phyloP scores from a whole-genome alignment of 2,113 vertebrate genomes.

The Pelobates fuscus region DNA sequence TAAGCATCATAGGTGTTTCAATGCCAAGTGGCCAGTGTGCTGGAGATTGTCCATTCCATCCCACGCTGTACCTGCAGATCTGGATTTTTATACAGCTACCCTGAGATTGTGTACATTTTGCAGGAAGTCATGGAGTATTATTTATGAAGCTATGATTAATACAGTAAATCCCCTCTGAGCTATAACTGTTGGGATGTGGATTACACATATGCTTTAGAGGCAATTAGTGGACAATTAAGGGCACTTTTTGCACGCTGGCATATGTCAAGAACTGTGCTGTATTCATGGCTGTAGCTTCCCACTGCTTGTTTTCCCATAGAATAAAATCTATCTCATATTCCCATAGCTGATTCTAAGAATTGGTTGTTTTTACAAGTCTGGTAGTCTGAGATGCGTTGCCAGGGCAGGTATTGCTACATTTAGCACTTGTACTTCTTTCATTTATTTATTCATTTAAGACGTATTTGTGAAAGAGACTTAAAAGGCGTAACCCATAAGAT shows the following conservation, averaged over 20 bases:
- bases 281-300: not conserved
- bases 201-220: not conserved
- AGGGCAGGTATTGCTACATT: too few species aligned
- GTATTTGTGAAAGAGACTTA: too few species aligned
- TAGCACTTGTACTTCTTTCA: too few species aligned
- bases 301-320: not conserved
- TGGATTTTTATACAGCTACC: not conserved
- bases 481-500: too few species aligned
- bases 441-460: too few species aligned
- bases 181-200: not conserved
- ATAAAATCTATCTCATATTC: too few species aligned
- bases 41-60: not conserved
- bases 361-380: too few species aligned
- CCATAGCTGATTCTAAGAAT: too few species aligned
- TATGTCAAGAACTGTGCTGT: not conserved
- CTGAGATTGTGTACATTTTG: not conserved
- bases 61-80: too few species aligned
- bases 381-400: too few species aligned
- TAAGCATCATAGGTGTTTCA: too few species aligned
- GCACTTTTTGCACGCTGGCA: not conserved
- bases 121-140: not conserved
- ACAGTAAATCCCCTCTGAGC: slow-evolving; percentile 9
- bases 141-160: not conserved
- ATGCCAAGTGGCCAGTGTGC: too few species aligned
- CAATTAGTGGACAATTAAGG: slow-evolving; percentile 5